Conservation (phyloP, 2,113 vertebrate species). For the Oreochromis aureus region DNA sequence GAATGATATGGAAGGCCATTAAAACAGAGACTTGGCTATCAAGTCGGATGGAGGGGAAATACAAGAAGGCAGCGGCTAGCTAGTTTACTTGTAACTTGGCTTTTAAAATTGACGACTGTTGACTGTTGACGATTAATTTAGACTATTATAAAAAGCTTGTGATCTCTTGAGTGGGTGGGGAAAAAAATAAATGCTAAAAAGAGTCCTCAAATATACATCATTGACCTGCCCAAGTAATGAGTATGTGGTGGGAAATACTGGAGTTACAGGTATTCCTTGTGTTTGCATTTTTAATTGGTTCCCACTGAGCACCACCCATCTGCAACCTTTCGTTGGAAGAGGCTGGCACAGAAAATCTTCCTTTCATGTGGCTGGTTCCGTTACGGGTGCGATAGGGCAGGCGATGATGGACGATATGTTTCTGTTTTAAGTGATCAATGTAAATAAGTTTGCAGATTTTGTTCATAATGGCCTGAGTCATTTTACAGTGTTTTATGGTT, state of each 20-base stretch:
- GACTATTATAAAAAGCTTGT: background rate
- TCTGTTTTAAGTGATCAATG: conserved; percentile 43
- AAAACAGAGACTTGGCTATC: background rate
- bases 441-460: conserved; percentile 46
- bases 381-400: background rate
- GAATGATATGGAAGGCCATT: background rate
- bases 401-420: background rate
- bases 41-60: background rate
- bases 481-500: conserved; percentile 12
- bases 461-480: conserved; percentile 19
- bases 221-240: background rate
- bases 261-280: conserved; percentile 6
- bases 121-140: background rate
- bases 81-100: background rate
- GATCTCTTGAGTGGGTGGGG: background rate
- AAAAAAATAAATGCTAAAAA: background rate
- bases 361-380: background rate
- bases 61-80: background rate
- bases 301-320: conserved; percentile 9
- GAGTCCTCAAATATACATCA: background rate
- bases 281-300: conserved; percentile 7
- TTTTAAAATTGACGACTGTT: background rate
- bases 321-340: background rate
- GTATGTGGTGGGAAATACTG: background rate
- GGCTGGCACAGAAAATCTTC: background rate